Percentiles rank a stretch among this genome's conserved stretches.
These are phyloP conservation scores for Carpatolechia fugitivella DNA, from an alignment of 2,888 invertebrate genomes.

Conservation along the genomic window DNA sequence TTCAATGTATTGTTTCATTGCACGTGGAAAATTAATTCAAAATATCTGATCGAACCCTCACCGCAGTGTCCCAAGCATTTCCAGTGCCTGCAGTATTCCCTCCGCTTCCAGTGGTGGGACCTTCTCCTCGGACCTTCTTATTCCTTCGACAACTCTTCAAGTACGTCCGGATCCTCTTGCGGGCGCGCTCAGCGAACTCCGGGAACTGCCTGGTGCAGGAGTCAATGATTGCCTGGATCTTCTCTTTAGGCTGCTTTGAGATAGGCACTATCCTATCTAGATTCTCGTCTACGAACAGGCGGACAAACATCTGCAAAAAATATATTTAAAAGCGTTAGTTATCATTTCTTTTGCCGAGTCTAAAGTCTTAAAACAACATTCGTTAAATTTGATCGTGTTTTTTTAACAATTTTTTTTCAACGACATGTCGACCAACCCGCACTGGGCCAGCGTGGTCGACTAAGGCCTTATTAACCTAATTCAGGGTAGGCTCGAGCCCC, in stretches of 20 bases:
- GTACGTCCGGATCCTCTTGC: constrained; percentile 96
- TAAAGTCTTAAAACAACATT: too few species aligned
- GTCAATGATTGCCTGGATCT: constrained; percentile 98
- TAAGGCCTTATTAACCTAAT: too few species aligned
- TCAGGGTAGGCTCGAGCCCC: too few species aligned
- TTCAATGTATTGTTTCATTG: too few species aligned
- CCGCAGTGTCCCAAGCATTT: constrained; percentile 89
- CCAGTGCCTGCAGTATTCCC: constrained; percentile 71
- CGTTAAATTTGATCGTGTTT: too few species aligned
- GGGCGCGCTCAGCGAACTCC: constrained; percentile 95
- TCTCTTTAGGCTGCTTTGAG: constrained; percentile 98
- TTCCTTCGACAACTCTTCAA: constrained; percentile 96
- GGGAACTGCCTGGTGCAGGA: constrained; percentile 98
- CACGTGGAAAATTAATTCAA: too few species aligned
- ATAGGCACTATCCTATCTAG: constrained; percentile 97
- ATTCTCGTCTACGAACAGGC: constrained; percentile 97
- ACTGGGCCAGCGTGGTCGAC: too few species aligned
- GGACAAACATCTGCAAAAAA: constrained; percentile 96
- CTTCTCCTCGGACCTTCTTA: constrained; percentile 92
- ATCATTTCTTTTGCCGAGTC: too few species aligned
- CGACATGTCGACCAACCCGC: too few species aligned
- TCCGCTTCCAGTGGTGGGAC: constrained; percentile 57
- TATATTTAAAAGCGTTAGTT: too few species aligned
- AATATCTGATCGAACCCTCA: constrained; percentile 79
- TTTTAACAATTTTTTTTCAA: too few species aligned